Base-by-base conservation (phyloP, 2,113 vertebrate species). In the Nothocercus nigrocapillus region DNA sequence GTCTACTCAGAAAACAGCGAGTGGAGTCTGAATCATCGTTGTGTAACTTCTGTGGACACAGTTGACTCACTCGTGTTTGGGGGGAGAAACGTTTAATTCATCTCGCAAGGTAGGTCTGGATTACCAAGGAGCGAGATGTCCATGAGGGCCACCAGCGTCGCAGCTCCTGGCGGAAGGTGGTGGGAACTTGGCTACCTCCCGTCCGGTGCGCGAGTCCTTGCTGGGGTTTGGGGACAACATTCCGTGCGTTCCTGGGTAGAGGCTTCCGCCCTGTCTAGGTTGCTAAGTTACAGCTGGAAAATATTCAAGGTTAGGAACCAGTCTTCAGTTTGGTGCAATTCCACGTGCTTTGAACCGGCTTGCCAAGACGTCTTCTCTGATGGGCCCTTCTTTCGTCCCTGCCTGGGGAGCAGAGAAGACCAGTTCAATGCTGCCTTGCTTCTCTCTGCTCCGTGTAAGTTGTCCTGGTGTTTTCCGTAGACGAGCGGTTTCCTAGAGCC, bases 211-310 rank as follows among this genome's bases (percentile, higher is more conserved):
- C 1, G 40, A 3, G 62, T 0, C 18, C 47, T 32, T 75, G 68
- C 54, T 54, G 27, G 67, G 54, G 8, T 58, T 24, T 53, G 79
- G 66, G 73, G 67, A 47, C 76, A 73, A 13, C 78, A 61, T 27
- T 40, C 36, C 36, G 8, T 10, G 3, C 72, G 0, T 58, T 87
- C 44, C 79, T 47, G 18, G 5, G 36, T 42, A 9, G 93, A 21
- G 44, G 82, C 79, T 56, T 44, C 47, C 11, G 24, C 34, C 73
- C 53, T 2, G 45, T 8, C 21, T 27, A 15, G 82, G 88, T 78
- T 95, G 94, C 91, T 83, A 14, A 90, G 75, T 77, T 90, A 70
- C 94, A 68, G 66, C 82, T 81, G 80, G 56, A 36, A 78, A 78
- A 15, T 2, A 44, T 17, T 90, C 76, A 53, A 34, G 79, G 69